phyloP scores from a whole-genome alignment of 2,797 vertebrate species.

The Megalops cyprinoides region DNA sequence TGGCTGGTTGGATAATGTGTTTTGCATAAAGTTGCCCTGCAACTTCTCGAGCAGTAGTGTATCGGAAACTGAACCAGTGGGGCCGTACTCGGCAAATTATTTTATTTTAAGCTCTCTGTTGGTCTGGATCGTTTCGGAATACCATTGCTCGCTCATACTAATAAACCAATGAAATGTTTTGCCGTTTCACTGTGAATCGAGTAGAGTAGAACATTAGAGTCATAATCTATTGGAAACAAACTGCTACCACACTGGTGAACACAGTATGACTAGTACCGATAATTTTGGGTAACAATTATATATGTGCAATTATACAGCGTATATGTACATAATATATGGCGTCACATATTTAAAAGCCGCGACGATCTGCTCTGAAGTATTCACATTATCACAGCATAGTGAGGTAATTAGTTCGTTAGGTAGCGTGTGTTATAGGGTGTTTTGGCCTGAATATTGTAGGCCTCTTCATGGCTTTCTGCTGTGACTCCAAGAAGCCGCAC shows the following conservation, averaged over 20 bases:
- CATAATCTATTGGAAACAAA: no score
- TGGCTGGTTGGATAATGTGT: constrained; percentile 53
- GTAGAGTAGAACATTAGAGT: no score
- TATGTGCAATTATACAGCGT: no score
- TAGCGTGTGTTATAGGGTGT: no score
- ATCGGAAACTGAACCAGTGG: constrained; percentile 14
- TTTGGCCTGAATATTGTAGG: no score
- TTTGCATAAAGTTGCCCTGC: constrained; percentile 60
- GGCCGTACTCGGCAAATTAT: not conserved
- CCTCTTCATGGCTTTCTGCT: no score
- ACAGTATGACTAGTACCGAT: no score
- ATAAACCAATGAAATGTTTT: not conserved
- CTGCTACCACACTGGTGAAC: no score
- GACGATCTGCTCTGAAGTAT: not conserved
- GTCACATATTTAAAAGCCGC: not conserved
- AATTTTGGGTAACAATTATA: no score
- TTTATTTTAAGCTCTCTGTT: constrained; percentile 30
- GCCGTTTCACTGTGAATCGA: not conserved
- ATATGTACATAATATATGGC: no score
- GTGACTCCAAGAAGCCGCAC: not conserved
- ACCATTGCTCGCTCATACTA: not conserved
- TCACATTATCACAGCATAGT: not conserved
- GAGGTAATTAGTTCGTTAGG: not conserved
- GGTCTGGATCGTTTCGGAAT: not conserved
- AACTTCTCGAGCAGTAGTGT: constrained; percentile 18